A percentile compares a stretch with the other conserved stretches of the same genome.
These are phyloP conservation scores for Leucania comma DNA, from an alignment of 2,888 invertebrate genomes.

Conservation along the genomic window DNA sequence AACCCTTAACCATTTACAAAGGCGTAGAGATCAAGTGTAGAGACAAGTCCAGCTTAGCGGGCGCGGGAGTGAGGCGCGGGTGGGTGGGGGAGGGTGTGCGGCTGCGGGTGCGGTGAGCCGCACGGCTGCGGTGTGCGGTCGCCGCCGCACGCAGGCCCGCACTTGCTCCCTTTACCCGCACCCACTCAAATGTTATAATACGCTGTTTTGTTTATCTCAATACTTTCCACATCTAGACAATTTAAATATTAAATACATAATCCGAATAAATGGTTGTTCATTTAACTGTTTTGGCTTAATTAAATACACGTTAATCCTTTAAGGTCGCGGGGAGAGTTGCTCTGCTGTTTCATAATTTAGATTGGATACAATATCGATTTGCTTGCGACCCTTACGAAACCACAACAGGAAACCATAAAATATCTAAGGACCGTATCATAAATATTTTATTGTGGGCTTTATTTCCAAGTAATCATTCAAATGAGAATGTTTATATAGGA, in stretches of 20 bases:
- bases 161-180: constrained; percentile 68
- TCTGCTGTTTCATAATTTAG: constrained; percentile 12
- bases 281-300: constrained; percentile 42
- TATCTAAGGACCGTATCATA: constrained; percentile 50
- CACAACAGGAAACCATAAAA: constrained; percentile 52
- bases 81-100: constrained; percentile 31
- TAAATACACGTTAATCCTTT: constrained; percentile 51
- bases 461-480: constrained; percentile 57
- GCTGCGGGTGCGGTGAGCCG: constrained; percentile 62
- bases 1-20: constrained; percentile 63
- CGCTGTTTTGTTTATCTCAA: constrained; percentile 70
- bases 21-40: constrained; percentile 69
- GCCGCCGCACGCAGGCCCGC: constrained; percentile 74
- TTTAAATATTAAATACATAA: constrained; percentile 37
- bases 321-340: constrained; percentile 6
- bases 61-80: constrained; percentile 54
- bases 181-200: constrained; percentile 69
- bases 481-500: constrained; percentile 54
- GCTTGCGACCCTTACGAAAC: constrained; percentile 17
- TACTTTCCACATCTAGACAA: constrained; percentile 51
- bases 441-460: constrained; percentile 55
- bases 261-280: constrained; percentile 30
- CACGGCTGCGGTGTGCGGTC: constrained; percentile 74
- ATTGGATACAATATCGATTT: constrained; percentile 32
- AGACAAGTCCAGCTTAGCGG: constrained; percentile 74